phyloP scores from a whole-genome alignment of 1,140 invertebrate genomes.

The Himalopsyche phryganea region DNA sequence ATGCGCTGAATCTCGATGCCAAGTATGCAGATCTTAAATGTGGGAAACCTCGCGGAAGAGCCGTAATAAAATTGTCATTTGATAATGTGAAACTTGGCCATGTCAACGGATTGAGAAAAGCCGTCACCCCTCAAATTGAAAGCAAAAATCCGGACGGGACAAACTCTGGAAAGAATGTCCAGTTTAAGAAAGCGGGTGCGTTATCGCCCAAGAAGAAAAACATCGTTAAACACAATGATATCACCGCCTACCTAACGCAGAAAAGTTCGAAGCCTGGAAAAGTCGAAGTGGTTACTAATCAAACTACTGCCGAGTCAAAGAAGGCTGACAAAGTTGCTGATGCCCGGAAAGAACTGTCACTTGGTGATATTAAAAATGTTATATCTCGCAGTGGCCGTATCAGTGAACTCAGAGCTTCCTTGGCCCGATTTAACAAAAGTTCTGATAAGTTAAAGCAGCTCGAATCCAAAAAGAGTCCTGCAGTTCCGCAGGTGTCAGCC shows the following conservation, averaged over 20 bases:
- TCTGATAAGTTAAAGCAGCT: constrained; percentile 49
- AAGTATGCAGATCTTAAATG: constrained; percentile 29
- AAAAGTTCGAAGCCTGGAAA: not conserved
- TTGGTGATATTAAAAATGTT: constrained; percentile 64
- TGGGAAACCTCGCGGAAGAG: constrained; percentile 42
- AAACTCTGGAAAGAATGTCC: constrained; percentile 36
- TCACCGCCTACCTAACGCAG: constrained; percentile 11
- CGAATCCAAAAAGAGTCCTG: constrained; percentile 33
- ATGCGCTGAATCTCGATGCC: constrained; percentile 1
- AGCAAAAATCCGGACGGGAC: not conserved
- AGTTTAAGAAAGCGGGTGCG: constrained; percentile 43
- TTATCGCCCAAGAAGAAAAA: constrained; percentile 42
- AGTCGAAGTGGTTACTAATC: constrained; percentile 32
- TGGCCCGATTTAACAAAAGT: constrained; percentile 56
- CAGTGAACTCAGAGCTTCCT: constrained; percentile 61
- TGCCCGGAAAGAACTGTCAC: constrained; percentile 54
- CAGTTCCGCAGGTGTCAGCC: constrained; percentile 43
- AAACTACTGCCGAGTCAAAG: constrained; percentile 41
- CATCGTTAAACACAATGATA: constrained; percentile 4
- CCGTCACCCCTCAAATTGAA: not conserved
- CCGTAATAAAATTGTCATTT: constrained; percentile 40
- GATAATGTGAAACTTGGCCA: constrained; percentile 21
- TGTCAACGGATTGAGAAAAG: not conserved
- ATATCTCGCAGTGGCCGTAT: constrained; percentile 62
- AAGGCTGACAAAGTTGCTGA: constrained; percentile 28